These are phyloP conservation scores for Mixornis gularis DNA, from an alignment of 2,113 vertebrate species.

Conservation along the genomic window DNA sequence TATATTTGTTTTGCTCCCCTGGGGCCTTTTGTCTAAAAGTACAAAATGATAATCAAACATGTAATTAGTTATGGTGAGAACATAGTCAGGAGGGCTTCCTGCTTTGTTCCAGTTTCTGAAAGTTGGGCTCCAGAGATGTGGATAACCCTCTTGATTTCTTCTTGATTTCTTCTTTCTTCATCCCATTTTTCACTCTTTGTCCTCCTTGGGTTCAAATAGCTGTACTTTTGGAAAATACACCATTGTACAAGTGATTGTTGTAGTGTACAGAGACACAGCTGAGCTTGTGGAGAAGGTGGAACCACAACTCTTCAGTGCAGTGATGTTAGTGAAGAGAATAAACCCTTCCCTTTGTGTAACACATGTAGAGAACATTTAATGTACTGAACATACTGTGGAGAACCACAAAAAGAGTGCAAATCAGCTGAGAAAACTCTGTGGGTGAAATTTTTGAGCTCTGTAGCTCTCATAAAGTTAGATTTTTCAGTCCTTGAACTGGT, in stretches of 20 bases:
- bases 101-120: neutral
- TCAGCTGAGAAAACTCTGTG: neutral
- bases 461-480: neutral
- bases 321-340: neutral
- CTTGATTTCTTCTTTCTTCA: neutral
- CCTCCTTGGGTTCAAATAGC: neutral
- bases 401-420: neutral
- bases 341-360: neutral
- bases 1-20: conserved; percentile 40
- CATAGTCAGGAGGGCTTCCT: neutral
- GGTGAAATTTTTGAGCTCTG: neutral
- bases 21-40: conserved; percentile 30
- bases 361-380: neutral
- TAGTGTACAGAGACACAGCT: fast-evolving
- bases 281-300: neutral
- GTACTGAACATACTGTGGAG: fast-evolving
- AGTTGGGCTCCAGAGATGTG: neutral
- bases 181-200: neutral
- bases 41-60: conserved; percentile 38
- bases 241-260: neutral
- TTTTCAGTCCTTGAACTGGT: neutral
- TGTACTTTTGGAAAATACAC: neutral
- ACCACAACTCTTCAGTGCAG: neutral
- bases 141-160: neutral
- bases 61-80: conserved; percentile 33